Conservation (phyloP, 2,113 vertebrate species). For the Haplotaxodon microlepis region DNA sequence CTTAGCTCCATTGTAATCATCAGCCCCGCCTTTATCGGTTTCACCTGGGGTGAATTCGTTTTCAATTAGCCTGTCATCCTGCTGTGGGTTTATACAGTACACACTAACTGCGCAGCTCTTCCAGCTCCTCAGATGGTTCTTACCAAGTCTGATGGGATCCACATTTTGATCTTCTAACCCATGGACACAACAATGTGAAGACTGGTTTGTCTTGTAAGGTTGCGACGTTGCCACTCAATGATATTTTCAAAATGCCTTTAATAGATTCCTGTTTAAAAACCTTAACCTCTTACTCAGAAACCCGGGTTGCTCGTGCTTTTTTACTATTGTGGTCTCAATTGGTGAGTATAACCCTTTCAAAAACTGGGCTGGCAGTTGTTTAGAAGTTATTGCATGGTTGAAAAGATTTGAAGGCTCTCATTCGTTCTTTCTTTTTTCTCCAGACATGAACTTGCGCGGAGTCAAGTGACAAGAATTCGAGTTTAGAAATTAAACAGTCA, state of each 20-base stretch:
- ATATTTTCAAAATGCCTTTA: neutral
- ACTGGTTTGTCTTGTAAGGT: neutral
- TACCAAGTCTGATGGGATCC: neutral
- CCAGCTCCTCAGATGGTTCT: neutral
- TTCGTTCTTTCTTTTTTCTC: neutral
- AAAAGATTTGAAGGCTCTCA: neutral
- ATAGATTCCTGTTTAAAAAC: neutral
- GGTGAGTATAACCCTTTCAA: neutral
- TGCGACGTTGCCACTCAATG: rapidly evolving
- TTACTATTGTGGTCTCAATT: neutral
- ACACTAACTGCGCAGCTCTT: neutral
- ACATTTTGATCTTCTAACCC: neutral
- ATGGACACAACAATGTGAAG: neutral
- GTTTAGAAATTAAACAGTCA: neutral
- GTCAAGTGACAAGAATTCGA: neutral
- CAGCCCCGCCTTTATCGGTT: neutral
- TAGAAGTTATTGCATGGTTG: neutral
- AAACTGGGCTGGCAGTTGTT: neutral
- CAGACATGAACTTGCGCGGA: neutral
- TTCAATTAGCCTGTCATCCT: neutral
- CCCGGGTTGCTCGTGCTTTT: rapidly evolving
- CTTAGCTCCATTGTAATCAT: neutral
- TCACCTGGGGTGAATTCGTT: neutral
- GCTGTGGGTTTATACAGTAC: neutral
- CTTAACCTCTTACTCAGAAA: neutral